Conservation (phyloP, 2,113 vertebrate genomes). For the Nothobranchius kuhntae region DNA sequence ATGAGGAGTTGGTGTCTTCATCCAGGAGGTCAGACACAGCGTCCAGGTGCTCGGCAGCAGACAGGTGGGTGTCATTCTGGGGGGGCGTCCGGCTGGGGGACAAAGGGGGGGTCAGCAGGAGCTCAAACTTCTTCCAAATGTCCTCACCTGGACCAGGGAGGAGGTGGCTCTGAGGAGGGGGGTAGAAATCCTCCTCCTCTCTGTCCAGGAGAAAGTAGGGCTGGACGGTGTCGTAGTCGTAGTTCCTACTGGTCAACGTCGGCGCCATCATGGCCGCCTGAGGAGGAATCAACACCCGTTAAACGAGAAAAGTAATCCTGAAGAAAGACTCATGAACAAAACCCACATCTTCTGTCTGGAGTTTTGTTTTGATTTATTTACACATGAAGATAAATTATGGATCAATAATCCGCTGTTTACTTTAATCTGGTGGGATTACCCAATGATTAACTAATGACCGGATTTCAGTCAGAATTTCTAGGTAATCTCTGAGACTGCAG, state of each 20-base stretch:
- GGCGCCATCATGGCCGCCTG: constrained; percentile 80
- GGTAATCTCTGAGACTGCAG: too few species aligned
- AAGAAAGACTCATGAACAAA: too few species aligned
- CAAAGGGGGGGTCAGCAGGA: constrained; percentile 88
- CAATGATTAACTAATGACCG: too few species aligned
- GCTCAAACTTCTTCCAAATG: constrained; percentile 79
- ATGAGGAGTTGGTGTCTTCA: constrained; percentile 83
- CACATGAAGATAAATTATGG: too few species aligned
- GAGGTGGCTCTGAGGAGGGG: constrained; percentile 80
- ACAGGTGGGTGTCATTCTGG: constrained; percentile 75
- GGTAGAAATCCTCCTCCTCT: constrained; percentile 91
- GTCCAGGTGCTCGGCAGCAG: constrained; percentile 86
- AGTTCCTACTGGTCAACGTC: constrained; percentile 82
- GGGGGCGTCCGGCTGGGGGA: constrained; percentile 86
- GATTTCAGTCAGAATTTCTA: too few species aligned
- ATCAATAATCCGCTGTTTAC: too few species aligned
- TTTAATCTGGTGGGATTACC: too few species aligned
- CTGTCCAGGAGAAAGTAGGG: constrained; percentile 87
- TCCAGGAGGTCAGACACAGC: constrained; percentile 88
- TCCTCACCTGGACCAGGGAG: constrained; percentile 88
- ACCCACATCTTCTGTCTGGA: too few species aligned
- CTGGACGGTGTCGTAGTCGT: constrained; percentile 89
- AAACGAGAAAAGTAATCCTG: background rate
- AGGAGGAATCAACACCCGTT: background rate
- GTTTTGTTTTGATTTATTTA: too few species aligned